These are phyloP conservation scores for Toxostoma redivivum DNA, from an alignment of 2,113 vertebrate genomes.

Conservation along the genomic window DNA sequence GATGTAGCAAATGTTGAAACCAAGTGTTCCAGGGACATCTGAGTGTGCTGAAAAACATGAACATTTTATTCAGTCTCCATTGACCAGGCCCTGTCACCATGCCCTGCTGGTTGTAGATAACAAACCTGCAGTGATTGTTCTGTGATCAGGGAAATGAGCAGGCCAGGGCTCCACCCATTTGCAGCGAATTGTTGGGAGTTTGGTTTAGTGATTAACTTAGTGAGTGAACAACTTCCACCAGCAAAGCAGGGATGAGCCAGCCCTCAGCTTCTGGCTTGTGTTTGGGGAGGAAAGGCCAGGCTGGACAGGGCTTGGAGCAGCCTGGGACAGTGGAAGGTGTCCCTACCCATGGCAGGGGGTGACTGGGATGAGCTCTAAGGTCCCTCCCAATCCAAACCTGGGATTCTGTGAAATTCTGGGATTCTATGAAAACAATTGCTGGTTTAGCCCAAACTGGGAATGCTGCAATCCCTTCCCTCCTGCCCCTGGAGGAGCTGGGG, in stretches of 20 bases:
- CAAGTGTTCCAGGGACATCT: not conserved
- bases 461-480: not conserved
- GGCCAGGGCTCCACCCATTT: not conserved
- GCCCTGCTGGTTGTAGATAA: not conserved
- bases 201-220: not conserved
- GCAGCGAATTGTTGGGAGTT: not conserved
- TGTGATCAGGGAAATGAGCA: not conserved
- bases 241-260: not conserved
- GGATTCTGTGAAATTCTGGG: not conserved
- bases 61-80: not conserved
- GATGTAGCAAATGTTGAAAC: not conserved
- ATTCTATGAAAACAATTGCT: accelerated
- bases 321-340: not conserved
- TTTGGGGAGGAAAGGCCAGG: not conserved
- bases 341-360: not conserved
- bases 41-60: not conserved
- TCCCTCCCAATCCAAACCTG: not conserved
- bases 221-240: not conserved
- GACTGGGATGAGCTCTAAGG: not conserved
- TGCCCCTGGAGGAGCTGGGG: accelerated
- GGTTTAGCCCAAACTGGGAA: not conserved
- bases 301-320: not conserved
- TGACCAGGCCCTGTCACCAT: not conserved
- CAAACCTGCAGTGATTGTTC: not conserved
- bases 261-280: accelerated